Evolutionary conservation across 2,888 invertebrate genomes (phyloP).

Genomic region (Chelonus formosanus): DNA sequence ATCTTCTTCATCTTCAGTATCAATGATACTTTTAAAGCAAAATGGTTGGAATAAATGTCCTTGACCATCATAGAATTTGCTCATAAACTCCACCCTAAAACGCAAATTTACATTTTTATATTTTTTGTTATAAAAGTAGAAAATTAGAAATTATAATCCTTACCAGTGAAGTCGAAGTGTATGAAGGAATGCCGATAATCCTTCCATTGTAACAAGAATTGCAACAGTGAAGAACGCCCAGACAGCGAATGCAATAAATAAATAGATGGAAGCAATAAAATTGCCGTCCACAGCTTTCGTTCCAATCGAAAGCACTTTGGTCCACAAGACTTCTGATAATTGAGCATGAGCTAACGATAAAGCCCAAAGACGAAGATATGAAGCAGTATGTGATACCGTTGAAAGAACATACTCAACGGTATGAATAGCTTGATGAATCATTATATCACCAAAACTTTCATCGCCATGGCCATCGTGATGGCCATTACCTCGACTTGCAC

Average conservation of each 20-base stretch:
- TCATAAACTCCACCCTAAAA: conserved; percentile 80
- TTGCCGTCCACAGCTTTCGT: conserved; percentile 55
- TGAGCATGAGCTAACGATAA: conserved; percentile 94
- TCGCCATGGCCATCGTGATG: conserved; percentile 62
- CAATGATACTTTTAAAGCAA: conserved; percentile 70
- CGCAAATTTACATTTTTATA: conserved; percentile 26
- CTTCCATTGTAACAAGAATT: conserved; percentile 90
- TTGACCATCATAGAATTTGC: conserved; percentile 76
- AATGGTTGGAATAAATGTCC: conserved; percentile 76
- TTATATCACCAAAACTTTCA: conserved; percentile 84
- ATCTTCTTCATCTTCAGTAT: conserved; percentile 61
- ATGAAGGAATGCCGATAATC: conserved; percentile 88
- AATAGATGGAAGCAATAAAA: conserved; percentile 64
- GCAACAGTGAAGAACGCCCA: conserved; percentile 86
- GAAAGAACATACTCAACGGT: conserved; percentile 97
- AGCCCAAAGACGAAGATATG: conserved; percentile 96
- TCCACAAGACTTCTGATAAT: conserved; percentile 84
- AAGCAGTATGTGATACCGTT: conserved; percentile 96
- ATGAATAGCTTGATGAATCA: conserved; percentile 94
- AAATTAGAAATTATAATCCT: conserved; percentile 42
- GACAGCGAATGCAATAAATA: conserved; percentile 75
- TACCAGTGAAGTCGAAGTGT: conserved; percentile 90
- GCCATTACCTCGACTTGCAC: conserved; percentile 66
- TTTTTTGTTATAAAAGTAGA: conserved; percentile 1
- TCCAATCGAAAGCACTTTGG: conserved; percentile 73